phyloP scores from a whole-genome alignment of 2,888 invertebrate genomes.

The Calameuta idolon region DNA sequence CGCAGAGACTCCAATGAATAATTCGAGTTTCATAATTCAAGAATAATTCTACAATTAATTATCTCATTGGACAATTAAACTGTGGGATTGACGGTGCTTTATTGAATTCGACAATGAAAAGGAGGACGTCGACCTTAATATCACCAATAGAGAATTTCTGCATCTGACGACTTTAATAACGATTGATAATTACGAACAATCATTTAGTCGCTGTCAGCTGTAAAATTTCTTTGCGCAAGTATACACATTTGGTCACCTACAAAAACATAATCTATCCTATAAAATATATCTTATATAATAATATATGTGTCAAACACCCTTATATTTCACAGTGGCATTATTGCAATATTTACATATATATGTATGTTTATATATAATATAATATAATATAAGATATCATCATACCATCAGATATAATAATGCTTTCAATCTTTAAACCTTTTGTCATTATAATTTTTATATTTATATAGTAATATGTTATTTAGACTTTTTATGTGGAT shows the following conservation, averaged over 20 bases:
- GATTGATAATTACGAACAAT: no score
- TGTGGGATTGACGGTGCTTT: no score
- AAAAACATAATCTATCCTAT: constrained; percentile 34
- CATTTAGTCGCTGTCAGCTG: no score
- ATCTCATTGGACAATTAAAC: no score
- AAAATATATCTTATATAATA: constrained; percentile 33
- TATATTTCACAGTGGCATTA: constrained; percentile 37
- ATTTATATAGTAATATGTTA: constrained; percentile 24
- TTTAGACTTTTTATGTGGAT: constrained; percentile 24
- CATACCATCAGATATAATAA: constrained; percentile 25
- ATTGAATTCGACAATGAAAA: no score
- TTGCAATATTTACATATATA: constrained; percentile 40
- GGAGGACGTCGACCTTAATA: no score
- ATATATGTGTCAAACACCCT: constrained; percentile 35
- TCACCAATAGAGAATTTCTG: no score
- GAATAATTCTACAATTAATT: no score
- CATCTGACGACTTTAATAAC: no score
- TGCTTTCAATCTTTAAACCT: constrained; percentile 32
- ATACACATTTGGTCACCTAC: constrained; percentile 18
- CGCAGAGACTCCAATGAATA: no score
- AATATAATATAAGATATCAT: constrained; percentile 22
- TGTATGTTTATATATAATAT: constrained; percentile 20
- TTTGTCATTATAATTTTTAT: constrained; percentile 28
- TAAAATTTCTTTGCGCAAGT: no score
- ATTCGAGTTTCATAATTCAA: no score